Percentiles rank a stretch among this genome's conserved stretches.
These are phyloP conservation scores for Solenodon paradoxus DNA, from an alignment of 2,113 vertebrate genomes.

Conservation along the genomic window DNA sequence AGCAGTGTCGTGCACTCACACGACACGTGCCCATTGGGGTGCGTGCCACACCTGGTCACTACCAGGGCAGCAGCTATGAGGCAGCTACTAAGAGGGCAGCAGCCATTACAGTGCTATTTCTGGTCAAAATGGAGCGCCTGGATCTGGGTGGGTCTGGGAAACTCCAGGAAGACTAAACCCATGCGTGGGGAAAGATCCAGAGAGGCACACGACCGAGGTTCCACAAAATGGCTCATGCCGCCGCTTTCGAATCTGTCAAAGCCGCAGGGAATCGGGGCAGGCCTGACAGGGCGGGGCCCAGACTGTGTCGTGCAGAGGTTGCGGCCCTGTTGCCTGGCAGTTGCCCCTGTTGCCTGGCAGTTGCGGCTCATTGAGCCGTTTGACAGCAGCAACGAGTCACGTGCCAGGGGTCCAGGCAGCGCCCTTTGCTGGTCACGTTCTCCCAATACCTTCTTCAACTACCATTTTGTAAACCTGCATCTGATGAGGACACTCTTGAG, in stretches of 20 bases:
- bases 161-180: not conserved
- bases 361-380: too few relatives aligned
- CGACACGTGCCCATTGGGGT: accelerated
- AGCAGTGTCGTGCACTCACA: accelerated
- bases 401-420: not conserved
- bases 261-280: not conserved
- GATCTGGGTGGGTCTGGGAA: not conserved
- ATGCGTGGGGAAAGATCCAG: not conserved
- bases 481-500: not conserved
- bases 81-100: too few relatives aligned
- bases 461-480: not conserved
- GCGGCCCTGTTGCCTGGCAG: too few relatives aligned
- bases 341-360: too few relatives aligned
- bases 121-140: not conserved
- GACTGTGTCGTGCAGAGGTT: too few relatives aligned
- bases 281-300: not conserved
- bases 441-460: not conserved
- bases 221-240: not conserved
- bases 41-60: too few relatives aligned
- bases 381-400: accelerated
- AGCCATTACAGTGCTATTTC: not conserved
- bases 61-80: too few relatives aligned
- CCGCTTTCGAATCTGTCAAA: not conserved
- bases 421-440: not conserved
- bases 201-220: accelerated